These are phyloP conservation scores for Cyclura pinguis DNA, from an alignment of 2,797 vertebrate genomes.

Conservation along the genomic window DNA sequence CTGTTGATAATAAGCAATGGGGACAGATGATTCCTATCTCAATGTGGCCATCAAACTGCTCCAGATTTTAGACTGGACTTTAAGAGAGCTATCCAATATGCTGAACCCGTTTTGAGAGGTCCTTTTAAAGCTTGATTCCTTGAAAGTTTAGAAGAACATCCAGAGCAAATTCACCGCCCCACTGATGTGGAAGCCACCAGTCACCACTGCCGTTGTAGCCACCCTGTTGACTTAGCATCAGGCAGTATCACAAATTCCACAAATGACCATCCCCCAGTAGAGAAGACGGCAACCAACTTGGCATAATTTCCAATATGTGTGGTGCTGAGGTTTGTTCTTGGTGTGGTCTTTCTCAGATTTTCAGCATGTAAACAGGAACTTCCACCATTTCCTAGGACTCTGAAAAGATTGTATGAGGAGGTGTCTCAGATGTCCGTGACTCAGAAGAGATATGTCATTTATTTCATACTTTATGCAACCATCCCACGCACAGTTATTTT, in stretches of 20 bases:
- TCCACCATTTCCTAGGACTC: not conserved
- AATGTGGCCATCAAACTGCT: too few species aligned
- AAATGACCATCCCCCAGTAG: not conserved
- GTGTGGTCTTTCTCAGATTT: not conserved
- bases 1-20: not conserved
- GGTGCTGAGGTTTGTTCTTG: not conserved
- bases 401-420: slow-evolving; percentile 29
- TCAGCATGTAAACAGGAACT: not conserved
- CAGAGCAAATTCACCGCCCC: too few species aligned
- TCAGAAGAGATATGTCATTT: slow-evolving; percentile 28
- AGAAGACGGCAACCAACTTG: not conserved
- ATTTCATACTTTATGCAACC: slow-evolving; percentile 26
- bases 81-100: too few species aligned
- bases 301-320: not conserved
- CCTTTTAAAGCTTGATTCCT: too few species aligned
- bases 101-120: too few species aligned
- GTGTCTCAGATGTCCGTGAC: slow-evolving; percentile 24
- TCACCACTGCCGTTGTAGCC: too few species aligned
- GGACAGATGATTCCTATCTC: too few species aligned
- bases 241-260: too few species aligned
- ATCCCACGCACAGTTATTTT: slow-evolving; percentile 16
- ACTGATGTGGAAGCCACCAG: too few species aligned
- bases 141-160: too few species aligned
- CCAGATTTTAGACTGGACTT: too few species aligned
- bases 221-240: not conserved